phyloP scores from a whole-genome alignment of 37 sponge, comb jelly and placozoan genomes.

The Corticium candelabrum region DNA sequence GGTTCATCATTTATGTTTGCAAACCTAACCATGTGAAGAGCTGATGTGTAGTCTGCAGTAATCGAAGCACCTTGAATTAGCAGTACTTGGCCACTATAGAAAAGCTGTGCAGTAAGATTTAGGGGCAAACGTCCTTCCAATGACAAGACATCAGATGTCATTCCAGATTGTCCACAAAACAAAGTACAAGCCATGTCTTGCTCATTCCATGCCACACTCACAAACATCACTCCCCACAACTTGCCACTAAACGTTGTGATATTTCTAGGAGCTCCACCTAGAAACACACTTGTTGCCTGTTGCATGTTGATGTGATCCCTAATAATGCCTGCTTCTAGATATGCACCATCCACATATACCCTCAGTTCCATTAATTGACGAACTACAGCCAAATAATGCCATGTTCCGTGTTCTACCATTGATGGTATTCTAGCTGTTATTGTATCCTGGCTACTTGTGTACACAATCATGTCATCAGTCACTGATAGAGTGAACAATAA shows the following conservation, averaged over 20 bases:
- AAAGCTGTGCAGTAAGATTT: not conserved
- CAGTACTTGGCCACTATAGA: not conserved
- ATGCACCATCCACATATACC: not conserved
- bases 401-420: no score
- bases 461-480: not conserved
- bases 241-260: not conserved
- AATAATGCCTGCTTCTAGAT: not conserved
- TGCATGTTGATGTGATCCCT: no score
- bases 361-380: not conserved
- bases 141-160: not conserved
- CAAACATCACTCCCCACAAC: not conserved
- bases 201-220: not conserved
- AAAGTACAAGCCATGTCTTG: not conserved
- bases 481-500: not conserved
- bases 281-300: no score
- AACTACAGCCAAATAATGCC: not conserved
- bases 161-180: not conserved
- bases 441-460: not conserved
- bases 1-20: not conserved
- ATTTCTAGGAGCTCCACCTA: not conserved
- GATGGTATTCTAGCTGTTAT: not conserved
- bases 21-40: not conserved
- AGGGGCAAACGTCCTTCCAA: not conserved
- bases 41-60: not conserved
- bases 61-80: not conserved